phyloP scores from a whole-genome alignment of 2,113 vertebrate genomes.

The Laticauda colubrina region DNA sequence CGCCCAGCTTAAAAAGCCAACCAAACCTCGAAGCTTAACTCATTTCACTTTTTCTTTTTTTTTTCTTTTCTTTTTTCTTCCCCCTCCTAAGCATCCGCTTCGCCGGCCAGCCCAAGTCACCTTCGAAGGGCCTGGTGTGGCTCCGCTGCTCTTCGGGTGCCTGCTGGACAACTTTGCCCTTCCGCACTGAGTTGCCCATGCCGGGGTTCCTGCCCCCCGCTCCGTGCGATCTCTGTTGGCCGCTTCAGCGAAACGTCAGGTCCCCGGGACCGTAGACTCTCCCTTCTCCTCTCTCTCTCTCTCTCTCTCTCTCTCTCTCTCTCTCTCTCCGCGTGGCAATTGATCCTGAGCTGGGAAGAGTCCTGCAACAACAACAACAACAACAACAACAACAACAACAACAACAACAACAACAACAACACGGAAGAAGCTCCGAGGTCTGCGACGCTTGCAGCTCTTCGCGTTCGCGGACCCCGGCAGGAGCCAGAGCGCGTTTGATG shows the following conservation, averaged over 20 bases:
- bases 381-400: too few species aligned
- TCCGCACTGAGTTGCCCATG: conserved; percentile 20
- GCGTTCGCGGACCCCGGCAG: not conserved
- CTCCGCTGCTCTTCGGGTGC: not conserved
- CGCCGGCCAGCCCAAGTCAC: not conserved
- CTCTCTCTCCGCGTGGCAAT: not conserved
- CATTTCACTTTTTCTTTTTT: not conserved
- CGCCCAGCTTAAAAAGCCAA: not conserved
- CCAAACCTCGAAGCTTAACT: not conserved
- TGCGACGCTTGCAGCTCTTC: not conserved
- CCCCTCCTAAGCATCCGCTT: not conserved
- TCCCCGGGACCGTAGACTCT: not conserved
- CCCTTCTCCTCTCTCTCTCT: not conserved
- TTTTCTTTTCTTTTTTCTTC: not conserved
- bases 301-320: not conserved
- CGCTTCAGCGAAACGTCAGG: not conserved
- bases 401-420: too few species aligned
- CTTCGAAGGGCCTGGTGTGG: not conserved
- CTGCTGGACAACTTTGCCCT: not conserved
- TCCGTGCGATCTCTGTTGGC: not conserved
- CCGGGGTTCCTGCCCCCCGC: not conserved
- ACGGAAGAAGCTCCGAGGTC: not conserved
- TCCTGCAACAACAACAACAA: not conserved
- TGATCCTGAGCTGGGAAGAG: not conserved
- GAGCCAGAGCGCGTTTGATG: not conserved